Evolutionary conservation across 2,888 invertebrate species (phyloP).

Genomic region (Lepidonotus clava): DNA sequence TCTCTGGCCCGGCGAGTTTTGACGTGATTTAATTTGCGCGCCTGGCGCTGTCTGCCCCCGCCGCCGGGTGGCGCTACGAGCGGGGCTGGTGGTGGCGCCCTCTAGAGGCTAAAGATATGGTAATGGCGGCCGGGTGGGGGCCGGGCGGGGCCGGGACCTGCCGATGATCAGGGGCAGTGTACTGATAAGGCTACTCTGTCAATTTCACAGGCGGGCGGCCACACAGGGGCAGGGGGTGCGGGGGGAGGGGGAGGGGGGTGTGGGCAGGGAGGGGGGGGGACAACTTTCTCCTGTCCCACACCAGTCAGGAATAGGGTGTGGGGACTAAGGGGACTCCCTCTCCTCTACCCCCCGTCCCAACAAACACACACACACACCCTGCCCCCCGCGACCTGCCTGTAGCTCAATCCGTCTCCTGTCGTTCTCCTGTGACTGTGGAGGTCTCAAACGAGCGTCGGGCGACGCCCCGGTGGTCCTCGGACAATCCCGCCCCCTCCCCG

Average conservation of each 20-base stretch:
- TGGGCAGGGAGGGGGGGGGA: not conserved
- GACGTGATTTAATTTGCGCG: constrained; percentile 29
- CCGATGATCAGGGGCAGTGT: constrained; percentile 17
- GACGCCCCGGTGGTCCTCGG: not conserved
- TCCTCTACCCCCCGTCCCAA: not conserved
- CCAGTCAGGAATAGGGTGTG: not conserved
- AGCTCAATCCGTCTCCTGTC: too few relatives aligned
- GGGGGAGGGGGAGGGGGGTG: not conserved
- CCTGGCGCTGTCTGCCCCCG: not conserved
- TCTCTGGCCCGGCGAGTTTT: not conserved
- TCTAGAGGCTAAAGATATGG: constrained; percentile 15
- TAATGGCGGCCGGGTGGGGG: constrained; percentile 7
- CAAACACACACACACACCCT: not conserved
- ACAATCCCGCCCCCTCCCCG: not conserved
- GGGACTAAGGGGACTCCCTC: not conserved
- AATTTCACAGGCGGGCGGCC: constrained; percentile 37
- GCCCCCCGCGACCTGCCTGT: too few relatives aligned
- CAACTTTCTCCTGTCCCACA: not conserved
- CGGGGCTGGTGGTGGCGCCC: not conserved
- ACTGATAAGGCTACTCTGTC: constrained; percentile 49
- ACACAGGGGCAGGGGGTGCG: too few relatives aligned
- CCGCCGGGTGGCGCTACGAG: not conserved
- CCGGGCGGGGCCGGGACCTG: not conserved
- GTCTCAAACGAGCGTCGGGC: not conserved
- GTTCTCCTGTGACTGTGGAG: too few relatives aligned